phyloP scores from a whole-genome alignment of 2,888 invertebrate genomes.

The Flabesymbios commensalis region DNA sequence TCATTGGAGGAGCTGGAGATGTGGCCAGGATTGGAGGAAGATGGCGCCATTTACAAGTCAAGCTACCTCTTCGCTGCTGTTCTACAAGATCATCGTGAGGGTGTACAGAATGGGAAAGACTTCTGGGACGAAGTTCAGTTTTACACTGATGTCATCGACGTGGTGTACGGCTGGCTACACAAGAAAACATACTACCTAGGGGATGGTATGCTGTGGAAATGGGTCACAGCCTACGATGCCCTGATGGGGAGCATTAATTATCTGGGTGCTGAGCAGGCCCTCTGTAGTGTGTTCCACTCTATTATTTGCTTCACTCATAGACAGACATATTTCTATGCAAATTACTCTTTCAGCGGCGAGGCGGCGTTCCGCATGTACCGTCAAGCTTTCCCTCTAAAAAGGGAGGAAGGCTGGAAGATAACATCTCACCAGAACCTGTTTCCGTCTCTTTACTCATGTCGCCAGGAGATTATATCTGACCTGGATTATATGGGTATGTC shows the following conservation, averaged over 20 bases:
- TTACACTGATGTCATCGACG: constrained; percentile 35
- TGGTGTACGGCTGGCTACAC: constrained; percentile 27
- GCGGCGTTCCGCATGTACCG: constrained; percentile 35
- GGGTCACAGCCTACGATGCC: constrained; percentile 31
- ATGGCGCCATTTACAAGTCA: constrained; percentile 25
- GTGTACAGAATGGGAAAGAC: constrained; percentile 23
- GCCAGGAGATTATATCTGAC: constrained; percentile 32
- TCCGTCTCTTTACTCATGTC: constrained; percentile 24
- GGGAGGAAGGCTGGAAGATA: constrained; percentile 24
- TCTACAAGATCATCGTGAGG: constrained; percentile 24
- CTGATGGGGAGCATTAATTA: constrained; percentile 35
- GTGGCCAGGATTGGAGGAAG: constrained; percentile 27
- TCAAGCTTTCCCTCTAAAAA: constrained; percentile 26
- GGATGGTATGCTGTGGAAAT: constrained; percentile 12
- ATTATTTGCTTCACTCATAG: constrained; percentile 36
- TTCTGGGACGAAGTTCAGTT: constrained; percentile 36
- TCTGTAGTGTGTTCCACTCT: constrained; percentile 35
- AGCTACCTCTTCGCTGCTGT: constrained; percentile 32
- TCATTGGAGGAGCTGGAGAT: constrained; percentile 12
- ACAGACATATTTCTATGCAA: constrained; percentile 38
- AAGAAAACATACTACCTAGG: constrained; percentile 10
- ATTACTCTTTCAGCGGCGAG: constrained; percentile 37
- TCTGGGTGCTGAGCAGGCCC: constrained; percentile 36
- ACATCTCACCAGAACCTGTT: constrained; percentile 28
- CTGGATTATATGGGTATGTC: constrained; percentile 28